phyloP scores from a whole-genome alignment of 35 echinoderm and acorn worm genomes.

The Lytechinus pictus region DNA sequence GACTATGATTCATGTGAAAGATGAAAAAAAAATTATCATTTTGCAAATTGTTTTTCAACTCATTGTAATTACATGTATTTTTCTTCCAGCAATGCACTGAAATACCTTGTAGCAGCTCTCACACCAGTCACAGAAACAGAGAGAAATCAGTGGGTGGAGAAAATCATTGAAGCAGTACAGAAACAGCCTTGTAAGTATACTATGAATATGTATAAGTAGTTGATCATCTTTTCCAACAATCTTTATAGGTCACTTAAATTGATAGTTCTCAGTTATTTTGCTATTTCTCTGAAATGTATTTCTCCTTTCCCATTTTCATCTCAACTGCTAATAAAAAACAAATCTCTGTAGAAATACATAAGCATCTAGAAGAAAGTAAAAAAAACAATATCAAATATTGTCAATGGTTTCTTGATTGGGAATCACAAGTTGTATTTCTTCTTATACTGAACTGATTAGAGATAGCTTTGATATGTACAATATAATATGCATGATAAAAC shows the following conservation, averaged over 20 bases:
- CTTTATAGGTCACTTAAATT: not conserved
- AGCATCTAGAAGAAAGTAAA: not conserved
- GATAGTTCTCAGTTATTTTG: not conserved
- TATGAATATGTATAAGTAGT: not conserved
- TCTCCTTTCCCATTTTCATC: too few relatives aligned
- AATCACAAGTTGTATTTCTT: too few relatives aligned
- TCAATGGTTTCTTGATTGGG: not conserved
- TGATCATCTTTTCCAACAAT: not conserved
- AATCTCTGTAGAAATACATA: too few relatives aligned
- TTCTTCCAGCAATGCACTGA: constrained; percentile 82
- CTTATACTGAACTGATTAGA: too few relatives aligned
- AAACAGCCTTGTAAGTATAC: constrained; percentile 91
- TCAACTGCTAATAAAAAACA: too few relatives aligned
- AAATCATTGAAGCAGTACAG: constrained; percentile 86
- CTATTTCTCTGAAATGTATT: too few relatives aligned
- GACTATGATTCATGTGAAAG: too few relatives aligned
- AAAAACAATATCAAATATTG: not conserved
- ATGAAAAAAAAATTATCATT: not conserved
- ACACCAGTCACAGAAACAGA: constrained; percentile 82
- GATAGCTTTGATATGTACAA: too few relatives aligned
- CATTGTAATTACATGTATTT: not conserved
- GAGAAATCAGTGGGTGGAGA: constrained; percentile 87
- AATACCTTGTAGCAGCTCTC: constrained; percentile 75
- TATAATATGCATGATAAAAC: too few relatives aligned
- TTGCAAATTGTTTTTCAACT: not conserved